Conservation (phyloP, 2,888 invertebrate genomes). For the Crepidodera aurea region DNA sequence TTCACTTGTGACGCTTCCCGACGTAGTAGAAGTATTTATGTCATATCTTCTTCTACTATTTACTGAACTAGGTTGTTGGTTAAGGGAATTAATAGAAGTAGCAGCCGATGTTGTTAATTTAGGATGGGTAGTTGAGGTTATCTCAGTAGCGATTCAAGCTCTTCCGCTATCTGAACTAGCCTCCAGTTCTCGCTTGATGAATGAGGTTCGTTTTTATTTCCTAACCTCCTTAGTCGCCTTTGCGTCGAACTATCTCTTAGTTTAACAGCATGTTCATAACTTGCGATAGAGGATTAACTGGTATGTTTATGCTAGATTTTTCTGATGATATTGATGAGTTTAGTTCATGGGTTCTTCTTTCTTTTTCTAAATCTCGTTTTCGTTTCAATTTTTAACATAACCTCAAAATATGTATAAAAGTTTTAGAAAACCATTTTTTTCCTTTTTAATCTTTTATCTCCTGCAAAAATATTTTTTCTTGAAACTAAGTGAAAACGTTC, state of each 20-base stretch:
- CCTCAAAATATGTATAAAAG: no score
- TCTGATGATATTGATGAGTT: slow-evolving; percentile 78
- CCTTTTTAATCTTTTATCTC: no score
- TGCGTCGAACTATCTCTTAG: slow-evolving; percentile 78
- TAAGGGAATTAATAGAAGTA: slow-evolving; percentile 75
- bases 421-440: no score
- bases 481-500: no score
- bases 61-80: slow-evolving; percentile 72
- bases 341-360: slow-evolving; percentile 77
- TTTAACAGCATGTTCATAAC: slow-evolving; percentile 74
- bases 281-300: slow-evolving; percentile 65
- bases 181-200: slow-evolving; percentile 96
- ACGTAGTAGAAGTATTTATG: slow-evolving; percentile 78
- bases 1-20: slow-evolving; percentile 85
- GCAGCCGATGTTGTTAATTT: slow-evolving; percentile 75
- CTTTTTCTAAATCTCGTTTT: slow-evolving; percentile 66
- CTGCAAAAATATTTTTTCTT: no score
- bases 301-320: slow-evolving; percentile 70
- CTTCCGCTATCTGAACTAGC: slow-evolving; percentile 90
- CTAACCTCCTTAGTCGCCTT: slow-evolving; percentile 73
- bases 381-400: no score
- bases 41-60: slow-evolving; percentile 71
- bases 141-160: slow-evolving; percentile 85
- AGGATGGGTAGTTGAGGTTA: slow-evolving; percentile 74
- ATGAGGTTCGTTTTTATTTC: slow-evolving; percentile 81